A percentile compares a stretch with the other conserved stretches of the same genome.
Evolutionary conservation across 2,797 vertebrate genomes (phyloP).

Genomic region (Lacerta agilis): DNA sequence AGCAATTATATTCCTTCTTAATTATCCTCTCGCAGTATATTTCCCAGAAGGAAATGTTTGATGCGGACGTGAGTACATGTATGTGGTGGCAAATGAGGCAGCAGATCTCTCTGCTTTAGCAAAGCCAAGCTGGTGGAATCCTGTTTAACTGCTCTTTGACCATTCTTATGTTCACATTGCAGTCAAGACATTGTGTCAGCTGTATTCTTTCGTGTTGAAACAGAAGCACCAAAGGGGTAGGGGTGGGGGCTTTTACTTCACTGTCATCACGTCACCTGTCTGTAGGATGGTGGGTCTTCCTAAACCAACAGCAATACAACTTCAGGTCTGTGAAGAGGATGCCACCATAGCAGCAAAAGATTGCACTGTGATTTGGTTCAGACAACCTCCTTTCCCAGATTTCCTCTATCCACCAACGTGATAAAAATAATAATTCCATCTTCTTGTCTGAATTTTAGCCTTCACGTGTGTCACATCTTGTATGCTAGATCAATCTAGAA

Average conservation of each 20-base stretch:
- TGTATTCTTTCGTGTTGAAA: neutral
- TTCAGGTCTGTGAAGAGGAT: neutral
- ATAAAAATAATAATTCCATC: neutral
- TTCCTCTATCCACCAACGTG: neutral
- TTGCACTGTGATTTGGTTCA: neutral
- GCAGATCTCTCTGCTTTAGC: neutral
- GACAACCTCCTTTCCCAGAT: neutral
- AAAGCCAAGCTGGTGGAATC: neutral
- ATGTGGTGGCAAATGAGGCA: neutral
- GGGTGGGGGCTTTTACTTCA: neutral
- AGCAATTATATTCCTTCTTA: conserved; percentile 34
- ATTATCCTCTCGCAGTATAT: conserved; percentile 29
- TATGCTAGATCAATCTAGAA: neutral
- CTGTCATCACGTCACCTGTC: neutral
- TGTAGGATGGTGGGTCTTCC: neutral
- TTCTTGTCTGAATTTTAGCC: neutral
- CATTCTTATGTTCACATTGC: neutral
- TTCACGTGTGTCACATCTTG: neutral
- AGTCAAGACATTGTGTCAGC: neutral
- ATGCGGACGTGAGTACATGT: neutral
- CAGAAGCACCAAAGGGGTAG: neutral
- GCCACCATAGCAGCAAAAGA: neutral
- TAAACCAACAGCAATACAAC: neutral
- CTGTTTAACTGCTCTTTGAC: neutral
- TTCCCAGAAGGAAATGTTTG: conserved; percentile 23